A percentile compares a stretch with the other conserved stretches of the same genome.
phyloP scores from a whole-genome alignment of 2,113 vertebrate genomes.

The Siniperca knerii region DNA sequence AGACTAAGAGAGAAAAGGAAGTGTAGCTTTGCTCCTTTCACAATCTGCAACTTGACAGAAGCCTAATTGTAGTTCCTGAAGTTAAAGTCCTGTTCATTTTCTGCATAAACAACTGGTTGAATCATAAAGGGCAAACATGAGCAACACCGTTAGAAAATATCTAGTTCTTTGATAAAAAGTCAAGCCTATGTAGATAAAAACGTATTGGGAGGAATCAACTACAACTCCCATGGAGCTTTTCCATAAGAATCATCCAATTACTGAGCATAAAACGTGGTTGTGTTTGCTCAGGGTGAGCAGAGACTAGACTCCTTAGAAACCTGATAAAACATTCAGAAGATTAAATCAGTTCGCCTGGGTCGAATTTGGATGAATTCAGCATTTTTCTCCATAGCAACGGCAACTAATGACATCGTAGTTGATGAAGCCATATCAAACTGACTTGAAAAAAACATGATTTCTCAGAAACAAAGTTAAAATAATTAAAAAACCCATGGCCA shows the following conservation, averaged over 20 bases:
- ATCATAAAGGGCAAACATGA: neutral
- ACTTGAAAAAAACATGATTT: neutral
- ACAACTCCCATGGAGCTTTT: neutral
- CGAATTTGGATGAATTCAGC: neutral
- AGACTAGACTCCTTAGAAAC: neutral
- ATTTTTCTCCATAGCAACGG: neutral
- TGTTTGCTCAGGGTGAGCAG: slow-evolving; percentile 8
- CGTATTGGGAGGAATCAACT: neutral
- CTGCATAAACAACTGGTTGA: neutral
- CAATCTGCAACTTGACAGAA: neutral
- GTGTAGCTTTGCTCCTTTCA: neutral
- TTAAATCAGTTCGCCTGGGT: neutral
- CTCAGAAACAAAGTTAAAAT: neutral
- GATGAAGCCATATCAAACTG: neutral
- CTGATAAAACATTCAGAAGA: neutral
- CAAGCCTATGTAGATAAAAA: neutral
- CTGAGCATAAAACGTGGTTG: too few relatives aligned
- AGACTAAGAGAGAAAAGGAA: neutral
- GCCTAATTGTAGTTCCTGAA: neutral
- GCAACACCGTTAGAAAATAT: neutral
- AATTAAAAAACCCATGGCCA: neutral
- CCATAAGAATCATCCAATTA: neutral
- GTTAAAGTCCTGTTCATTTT: neutral
- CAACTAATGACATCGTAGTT: neutral
- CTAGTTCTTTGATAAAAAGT: neutral